Evolutionary conservation across 2,797 vertebrate genomes (phyloP), one percentile per base, ranked within the genome.

Genomic region (Myoxocephalus aenaeus): DNA sequence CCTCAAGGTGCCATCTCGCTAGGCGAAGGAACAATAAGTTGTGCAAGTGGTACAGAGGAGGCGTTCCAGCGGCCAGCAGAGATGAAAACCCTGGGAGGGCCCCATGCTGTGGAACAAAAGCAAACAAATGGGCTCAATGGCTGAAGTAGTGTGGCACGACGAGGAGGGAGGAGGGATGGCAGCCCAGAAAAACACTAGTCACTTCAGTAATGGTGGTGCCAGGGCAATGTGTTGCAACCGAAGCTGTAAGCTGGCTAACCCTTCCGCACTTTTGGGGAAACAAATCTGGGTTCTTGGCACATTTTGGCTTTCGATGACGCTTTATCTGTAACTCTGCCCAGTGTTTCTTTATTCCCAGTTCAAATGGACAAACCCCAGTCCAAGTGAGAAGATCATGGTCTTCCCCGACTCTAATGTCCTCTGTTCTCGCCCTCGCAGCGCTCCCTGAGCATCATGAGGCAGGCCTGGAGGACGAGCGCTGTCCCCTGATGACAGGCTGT

Each of bases 401-500:
- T 58, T 18, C 25, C 53, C 10, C 18, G 18, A 3, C 53, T 18
- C 20, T 70, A 10, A 61, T 32, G 18, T 54, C 46, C 20, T 50
- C 18, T 22, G 18, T 34, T 3, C 46, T n/a, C 56, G 5, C 7
- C 11, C 51, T n/a, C 18, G 1, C 91, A 96, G 95, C 79, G 44
- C 85, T 94, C 51, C 93, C 93, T 0, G 87, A 90, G 3, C 78
- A 81, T 62, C 88, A 87, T 7, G 93, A 95, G 42, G 90, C 93
- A 6, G 94, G 92, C 36, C 83, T 93, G 63, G 94, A 93, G 80
- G 94, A 95, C 10, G 87, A 94, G 70, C 93, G 82, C 36, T 96
- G 96, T 69, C 94, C 95, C 10, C 88, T 95, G 84, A 87, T 93
- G 80, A 94, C 89, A 1, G 96, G 96, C 46, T 96, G 96, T 18